Evolutionary conservation across 1,140 invertebrate species (phyloP).

Genomic region (Matsumurasca onukii): DNA sequence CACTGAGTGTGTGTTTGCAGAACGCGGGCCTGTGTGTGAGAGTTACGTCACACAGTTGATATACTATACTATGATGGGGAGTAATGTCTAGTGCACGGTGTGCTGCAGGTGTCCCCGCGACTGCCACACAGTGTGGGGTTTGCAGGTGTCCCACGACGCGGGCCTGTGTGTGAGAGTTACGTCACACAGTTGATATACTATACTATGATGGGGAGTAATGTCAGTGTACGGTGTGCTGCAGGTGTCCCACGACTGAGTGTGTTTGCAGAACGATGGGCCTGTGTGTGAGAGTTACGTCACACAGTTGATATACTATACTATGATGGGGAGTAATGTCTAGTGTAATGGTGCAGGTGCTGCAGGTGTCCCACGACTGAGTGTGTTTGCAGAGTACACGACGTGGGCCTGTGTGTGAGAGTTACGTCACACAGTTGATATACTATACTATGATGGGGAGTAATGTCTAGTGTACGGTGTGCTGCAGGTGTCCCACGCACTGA

Average conservation of each 20-base stretch:
- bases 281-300: neutral
- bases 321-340: neutral
- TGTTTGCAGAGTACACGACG: neutral
- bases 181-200: too few species aligned
- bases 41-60: too few species aligned
- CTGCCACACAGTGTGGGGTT: conserved; percentile 76
- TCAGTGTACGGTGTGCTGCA: too few species aligned
- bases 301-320: neutral
- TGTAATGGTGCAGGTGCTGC: neutral
- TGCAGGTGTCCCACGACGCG: too few species aligned
- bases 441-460: too few species aligned
- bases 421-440: neutral
- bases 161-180: neutral
- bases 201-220: too few species aligned
- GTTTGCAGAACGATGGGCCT: neutral
- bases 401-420: neutral
- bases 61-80: too few species aligned
- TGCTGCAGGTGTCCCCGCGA: conserved; percentile 74
- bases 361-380: neutral
- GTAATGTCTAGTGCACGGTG: too few species aligned
- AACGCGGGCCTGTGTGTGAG: too few species aligned
- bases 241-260: too few species aligned
- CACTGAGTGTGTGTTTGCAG: too few species aligned
- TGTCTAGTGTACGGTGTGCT: conserved; percentile 37
- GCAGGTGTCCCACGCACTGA: conserved; percentile 70